Percentiles rank a stretch among this genome's conserved stretches.
Evolutionary conservation across 2,113 vertebrate species (phyloP).

Genomic region (Himantopus leucocephalus): DNA sequence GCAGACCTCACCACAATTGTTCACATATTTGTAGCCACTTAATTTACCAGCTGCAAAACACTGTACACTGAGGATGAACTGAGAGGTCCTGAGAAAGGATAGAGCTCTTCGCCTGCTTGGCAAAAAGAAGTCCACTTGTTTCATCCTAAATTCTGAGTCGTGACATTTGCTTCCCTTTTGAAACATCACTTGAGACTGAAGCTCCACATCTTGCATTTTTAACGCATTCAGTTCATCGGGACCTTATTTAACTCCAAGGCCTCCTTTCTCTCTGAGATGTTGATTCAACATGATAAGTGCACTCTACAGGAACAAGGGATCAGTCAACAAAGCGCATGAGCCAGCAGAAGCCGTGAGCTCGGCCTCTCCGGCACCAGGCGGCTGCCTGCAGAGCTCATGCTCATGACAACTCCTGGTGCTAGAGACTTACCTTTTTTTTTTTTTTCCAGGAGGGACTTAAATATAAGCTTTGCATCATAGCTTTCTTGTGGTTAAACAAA

Average conservation of each 20-base stretch:
- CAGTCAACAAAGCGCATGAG: neutral
- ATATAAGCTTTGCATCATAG: neutral
- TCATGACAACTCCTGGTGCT: neutral
- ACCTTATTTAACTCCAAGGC: constrained; percentile 30
- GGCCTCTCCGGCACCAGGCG: neutral
- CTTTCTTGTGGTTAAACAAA: neutral
- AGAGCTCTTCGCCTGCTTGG: neutral
- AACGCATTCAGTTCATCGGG: fast-evolving
- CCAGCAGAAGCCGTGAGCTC: neutral
- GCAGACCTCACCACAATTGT: neutral
- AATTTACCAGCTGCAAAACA: neutral
- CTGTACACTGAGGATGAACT: neutral
- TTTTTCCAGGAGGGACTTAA: neutral
- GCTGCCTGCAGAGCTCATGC: neutral
- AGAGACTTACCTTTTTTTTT: neutral
- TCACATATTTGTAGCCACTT: neutral
- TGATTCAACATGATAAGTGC: constrained; percentile 51
- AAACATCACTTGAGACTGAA: neutral
- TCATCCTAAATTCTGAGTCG: neutral
- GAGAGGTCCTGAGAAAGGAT: neutral
- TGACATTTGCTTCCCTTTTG: constrained; percentile 2
- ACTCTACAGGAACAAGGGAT: neutral
- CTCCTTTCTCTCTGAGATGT: constrained; percentile 25
- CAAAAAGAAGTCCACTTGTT: neutral
- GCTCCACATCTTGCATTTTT: constrained; percentile 46